These are phyloP conservation scores for Onychomys leucogaster DNA, from an alignment of 2,797 vertebrate species.

Conservation along the genomic window DNA sequence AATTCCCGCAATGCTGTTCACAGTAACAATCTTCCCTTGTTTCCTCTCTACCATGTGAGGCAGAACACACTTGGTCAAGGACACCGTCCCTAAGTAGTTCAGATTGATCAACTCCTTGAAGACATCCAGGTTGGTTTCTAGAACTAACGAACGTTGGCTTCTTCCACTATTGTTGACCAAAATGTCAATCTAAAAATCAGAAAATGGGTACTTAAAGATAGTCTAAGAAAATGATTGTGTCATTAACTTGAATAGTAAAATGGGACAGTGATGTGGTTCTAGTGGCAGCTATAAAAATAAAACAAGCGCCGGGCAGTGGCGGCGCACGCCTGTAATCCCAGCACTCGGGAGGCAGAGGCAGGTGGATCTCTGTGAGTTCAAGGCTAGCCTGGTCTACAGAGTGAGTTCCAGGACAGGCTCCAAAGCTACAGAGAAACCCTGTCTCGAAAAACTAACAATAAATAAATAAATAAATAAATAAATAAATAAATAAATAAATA, in stretches of 20 bases:
- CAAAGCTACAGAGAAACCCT: no score
- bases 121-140: constrained; percentile 93
- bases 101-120: constrained; percentile 93
- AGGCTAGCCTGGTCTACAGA: neutral
- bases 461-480: no score
- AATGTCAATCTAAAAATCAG: constrained; percentile 91
- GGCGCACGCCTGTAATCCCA: neutral
- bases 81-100: constrained; percentile 96
- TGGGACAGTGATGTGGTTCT: constrained; percentile 18
- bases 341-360: neutral
- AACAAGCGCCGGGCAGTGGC: neutral
- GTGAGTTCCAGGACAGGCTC: neutral
- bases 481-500: no score
- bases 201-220: neutral
- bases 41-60: constrained; percentile 93
- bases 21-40: constrained; percentile 92
- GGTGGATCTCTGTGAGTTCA: neutral
- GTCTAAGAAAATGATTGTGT: neutral
- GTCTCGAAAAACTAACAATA: no score
- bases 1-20: constrained; percentile 94
- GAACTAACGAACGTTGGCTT: constrained; percentile 93
- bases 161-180: constrained; percentile 96
- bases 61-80: constrained; percentile 94
- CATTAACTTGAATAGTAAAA: constrained; percentile 16
- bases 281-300: constrained; percentile 33